phyloP scores from a whole-genome alignment of 1,140 invertebrate genomes.

The Listronotus bonariensis region DNA sequence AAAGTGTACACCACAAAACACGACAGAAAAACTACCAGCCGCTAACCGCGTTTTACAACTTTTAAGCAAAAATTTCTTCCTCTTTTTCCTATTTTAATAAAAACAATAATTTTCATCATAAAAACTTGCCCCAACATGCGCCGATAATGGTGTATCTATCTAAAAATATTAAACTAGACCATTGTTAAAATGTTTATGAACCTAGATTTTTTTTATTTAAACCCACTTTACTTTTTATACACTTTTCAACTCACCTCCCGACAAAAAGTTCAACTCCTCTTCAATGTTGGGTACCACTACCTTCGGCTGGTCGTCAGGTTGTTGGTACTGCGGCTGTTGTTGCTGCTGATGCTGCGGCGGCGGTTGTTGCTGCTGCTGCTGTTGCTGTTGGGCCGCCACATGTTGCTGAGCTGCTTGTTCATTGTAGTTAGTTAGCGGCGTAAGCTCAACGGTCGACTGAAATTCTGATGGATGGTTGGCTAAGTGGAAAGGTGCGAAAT shows the following conservation, averaged over 20 bases:
- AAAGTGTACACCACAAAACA: too few relatives aligned
- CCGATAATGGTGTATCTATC: too few relatives aligned
- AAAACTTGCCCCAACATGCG: too few relatives aligned
- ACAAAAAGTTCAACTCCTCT: constrained; percentile 79
- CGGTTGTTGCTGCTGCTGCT: constrained; percentile 40
- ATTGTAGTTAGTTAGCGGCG: constrained; percentile 64
- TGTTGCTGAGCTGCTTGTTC: constrained; percentile 51
- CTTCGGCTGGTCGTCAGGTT: constrained; percentile 72
- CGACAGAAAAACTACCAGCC: too few relatives aligned
- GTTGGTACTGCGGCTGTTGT: constrained; percentile 47
- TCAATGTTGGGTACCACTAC: constrained; percentile 85
- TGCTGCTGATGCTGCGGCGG: constrained; percentile 48
- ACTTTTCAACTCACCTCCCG: constrained; percentile 65
- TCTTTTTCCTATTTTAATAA: too few relatives aligned
- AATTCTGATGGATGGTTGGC: constrained; percentile 65
- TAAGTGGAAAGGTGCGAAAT: constrained; percentile 72
- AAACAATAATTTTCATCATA: too few relatives aligned
- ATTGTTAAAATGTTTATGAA: too few relatives aligned
- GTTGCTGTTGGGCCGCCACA: constrained; percentile 30
- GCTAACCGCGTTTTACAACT: too few relatives aligned
- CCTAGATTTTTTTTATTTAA: too few relatives aligned
- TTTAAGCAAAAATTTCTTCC: too few relatives aligned
- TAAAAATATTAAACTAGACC: too few relatives aligned
- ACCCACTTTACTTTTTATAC: too few relatives aligned
- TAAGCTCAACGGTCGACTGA: constrained; percentile 68